These are phyloP conservation scores for western clawed frog (Xenopus tropicalis) DNA, from an alignment of 2,113 vertebrate genomes.

Conservation along the genomic window DNA sequence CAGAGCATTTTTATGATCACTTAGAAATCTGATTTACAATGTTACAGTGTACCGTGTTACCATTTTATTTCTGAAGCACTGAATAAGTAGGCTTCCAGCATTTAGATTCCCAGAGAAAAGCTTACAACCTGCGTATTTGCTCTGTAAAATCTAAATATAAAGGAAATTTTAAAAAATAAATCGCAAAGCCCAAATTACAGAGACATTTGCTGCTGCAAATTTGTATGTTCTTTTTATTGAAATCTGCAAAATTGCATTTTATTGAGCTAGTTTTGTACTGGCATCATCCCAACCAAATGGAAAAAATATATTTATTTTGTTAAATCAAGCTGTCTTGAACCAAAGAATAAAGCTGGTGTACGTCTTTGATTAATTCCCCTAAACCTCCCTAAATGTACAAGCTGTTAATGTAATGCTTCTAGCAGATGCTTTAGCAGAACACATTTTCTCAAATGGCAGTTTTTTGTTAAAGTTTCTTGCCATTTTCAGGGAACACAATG, in stretches of 20 bases:
- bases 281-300: conserved; percentile 30
- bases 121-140: neutral
- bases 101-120: conserved; percentile 8
- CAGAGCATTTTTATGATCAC: neutral
- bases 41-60: neutral
- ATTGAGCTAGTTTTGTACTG: conserved; percentile 39
- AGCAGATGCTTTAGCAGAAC: conserved; percentile 31
- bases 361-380: conserved; percentile 38
- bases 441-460: neutral
- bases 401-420: conserved; percentile 35
- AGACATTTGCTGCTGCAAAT: conserved; percentile 28
- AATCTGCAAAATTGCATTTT: conserved; percentile 37
- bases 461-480: neutral
- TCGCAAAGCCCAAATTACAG: neutral
- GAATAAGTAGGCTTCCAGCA: neutral
- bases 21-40: conserved; percentile 1
- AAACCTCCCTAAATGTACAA: conserved; percentile 38
- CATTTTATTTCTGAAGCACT: conserved; percentile 12
- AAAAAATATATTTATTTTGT: conserved; percentile 39
- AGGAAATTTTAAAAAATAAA: neutral
- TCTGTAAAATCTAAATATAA: conserved; percentile 9
- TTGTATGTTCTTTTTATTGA: conserved; percentile 30
- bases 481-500: conserved; percentile 12
- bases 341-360: conserved; percentile 31
- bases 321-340: conserved; percentile 39